phyloP scores from a whole-genome alignment of 2,888 invertebrate genomes.

The Sminthurides aquaticus region DNA sequence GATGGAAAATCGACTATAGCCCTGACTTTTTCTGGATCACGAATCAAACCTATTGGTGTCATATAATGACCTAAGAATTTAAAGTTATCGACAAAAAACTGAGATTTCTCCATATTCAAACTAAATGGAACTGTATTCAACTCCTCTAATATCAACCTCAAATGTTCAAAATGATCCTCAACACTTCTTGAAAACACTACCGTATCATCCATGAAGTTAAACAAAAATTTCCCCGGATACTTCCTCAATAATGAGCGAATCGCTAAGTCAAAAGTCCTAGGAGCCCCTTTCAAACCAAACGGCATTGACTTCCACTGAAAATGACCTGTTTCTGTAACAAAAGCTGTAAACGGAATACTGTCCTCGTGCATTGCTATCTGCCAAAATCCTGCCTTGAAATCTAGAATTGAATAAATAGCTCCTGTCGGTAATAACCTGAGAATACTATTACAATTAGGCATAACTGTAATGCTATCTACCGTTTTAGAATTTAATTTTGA shows the following conservation, averaged over 20 bases:
- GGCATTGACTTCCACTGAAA: not conserved
- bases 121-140: constrained; percentile 15
- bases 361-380: constrained; percentile 16
- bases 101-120: constrained; percentile 20
- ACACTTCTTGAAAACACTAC: constrained; percentile 11
- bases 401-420: constrained; percentile 14
- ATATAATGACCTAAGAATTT: constrained; percentile 29
- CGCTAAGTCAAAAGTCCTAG: constrained; percentile 1
- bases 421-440: constrained; percentile 17
- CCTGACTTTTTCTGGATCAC: constrained; percentile 21
- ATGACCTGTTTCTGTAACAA: not conserved
- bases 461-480: constrained; percentile 9
- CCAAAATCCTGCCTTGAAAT: constrained; percentile 25
- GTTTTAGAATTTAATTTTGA: constrained; percentile 17
- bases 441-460: constrained; percentile 21
- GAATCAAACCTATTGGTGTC: constrained; percentile 18
- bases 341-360: constrained; percentile 5
- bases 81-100: constrained; percentile 3
- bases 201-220: constrained; percentile 6
- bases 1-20: constrained; percentile 25
- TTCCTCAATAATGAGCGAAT: not conserved
- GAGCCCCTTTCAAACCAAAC: constrained; percentile 8
- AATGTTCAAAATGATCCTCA: constrained; percentile 16
- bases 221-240: constrained; percentile 1
- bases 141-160: constrained; percentile 14